Conservation (phyloP, 1,140 invertebrate genomes). For the Apocrypta bakeri region DNA sequence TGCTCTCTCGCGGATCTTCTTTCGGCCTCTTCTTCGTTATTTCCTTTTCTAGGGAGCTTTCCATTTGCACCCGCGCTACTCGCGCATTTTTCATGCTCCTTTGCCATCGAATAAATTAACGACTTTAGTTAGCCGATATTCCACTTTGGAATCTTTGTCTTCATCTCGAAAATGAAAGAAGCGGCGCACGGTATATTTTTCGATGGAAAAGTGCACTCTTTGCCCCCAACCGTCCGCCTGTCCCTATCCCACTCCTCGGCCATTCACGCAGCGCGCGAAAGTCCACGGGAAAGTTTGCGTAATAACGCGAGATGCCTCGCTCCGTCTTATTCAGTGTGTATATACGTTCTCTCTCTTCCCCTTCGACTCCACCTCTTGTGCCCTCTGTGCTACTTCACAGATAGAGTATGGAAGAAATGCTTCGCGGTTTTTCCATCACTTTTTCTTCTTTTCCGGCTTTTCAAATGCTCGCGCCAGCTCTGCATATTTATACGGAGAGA, state of each 20-base stretch:
- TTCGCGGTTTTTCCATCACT: neutral
- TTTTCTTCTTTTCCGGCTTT: neutral
- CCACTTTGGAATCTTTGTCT: conserved; percentile 54
- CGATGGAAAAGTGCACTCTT: conserved; percentile 20
- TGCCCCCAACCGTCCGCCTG: too few relatives aligned
- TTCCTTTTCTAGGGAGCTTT: conserved; percentile 25
- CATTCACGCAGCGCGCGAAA: conserved; percentile 22
- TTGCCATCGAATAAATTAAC: conserved; percentile 69
- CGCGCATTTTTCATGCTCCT: conserved; percentile 61
- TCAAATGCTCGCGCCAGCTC: conserved; percentile 18
- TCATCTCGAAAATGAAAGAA: conserved; percentile 57
- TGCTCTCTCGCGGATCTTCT: conserved; percentile 20
- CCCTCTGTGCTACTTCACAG: too few relatives aligned
- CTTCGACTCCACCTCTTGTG: too few relatives aligned
- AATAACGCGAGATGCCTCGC: conserved; percentile 36
- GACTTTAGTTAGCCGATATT: conserved; percentile 69
- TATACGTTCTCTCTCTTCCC: too few relatives aligned
- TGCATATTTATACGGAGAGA: conserved; percentile 27
- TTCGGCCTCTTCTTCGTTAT: conserved; percentile 43
- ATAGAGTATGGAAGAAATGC: neutral
- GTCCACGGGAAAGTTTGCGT: conserved; percentile 37
- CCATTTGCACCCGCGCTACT: conserved; percentile 43
- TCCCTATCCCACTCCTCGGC: too few relatives aligned
- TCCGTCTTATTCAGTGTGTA: conserved; percentile 15
- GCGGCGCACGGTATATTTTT: conserved; percentile 24